These are phyloP conservation scores for Oryzias woworae DNA, from an alignment of 2,113 vertebrate genomes.

Conservation along the genomic window DNA sequence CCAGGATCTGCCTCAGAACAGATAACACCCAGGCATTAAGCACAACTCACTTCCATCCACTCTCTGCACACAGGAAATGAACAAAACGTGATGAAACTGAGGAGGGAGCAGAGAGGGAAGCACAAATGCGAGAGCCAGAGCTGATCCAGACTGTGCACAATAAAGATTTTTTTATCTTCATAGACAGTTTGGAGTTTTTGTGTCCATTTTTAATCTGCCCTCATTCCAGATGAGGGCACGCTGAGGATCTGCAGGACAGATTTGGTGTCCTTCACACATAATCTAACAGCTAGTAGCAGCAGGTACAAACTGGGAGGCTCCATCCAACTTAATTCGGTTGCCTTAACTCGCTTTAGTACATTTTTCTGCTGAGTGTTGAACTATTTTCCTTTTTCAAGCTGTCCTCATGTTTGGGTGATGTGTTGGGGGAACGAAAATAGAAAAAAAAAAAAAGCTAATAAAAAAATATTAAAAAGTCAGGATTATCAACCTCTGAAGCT, in stretches of 20 bases:
- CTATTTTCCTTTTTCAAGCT: too few species aligned
- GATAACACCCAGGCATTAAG: conserved; percentile 44
- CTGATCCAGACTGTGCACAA: background rate
- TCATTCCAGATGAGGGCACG: conserved; percentile 59
- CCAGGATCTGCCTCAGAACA: conserved; percentile 41
- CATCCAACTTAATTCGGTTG: too few species aligned
- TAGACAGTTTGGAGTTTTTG: background rate
- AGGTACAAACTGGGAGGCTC: background rate
- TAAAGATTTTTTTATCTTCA: background rate
- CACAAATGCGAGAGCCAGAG: conserved; percentile 28
- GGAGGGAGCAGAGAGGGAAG: conserved; percentile 34
- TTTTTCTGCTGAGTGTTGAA: too few species aligned
- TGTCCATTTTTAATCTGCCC: too few species aligned
- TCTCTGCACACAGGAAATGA: conserved; percentile 71
- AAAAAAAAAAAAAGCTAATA: too few species aligned
- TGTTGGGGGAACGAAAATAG: too few species aligned
- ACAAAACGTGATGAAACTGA: conserved; percentile 62
- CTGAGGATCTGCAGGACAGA: conserved; percentile 45
- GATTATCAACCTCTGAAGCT: too few species aligned
- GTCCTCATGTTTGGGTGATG: too few species aligned
- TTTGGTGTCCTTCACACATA: conserved; percentile 57
- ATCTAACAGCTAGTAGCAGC: conserved; percentile 51
- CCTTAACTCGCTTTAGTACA: too few species aligned
- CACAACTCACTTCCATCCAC: conserved; percentile 49
- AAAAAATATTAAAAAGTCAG: too few species aligned